Evolutionary conservation across 1,140 invertebrate species (phyloP), one percentile per base, ranked within the genome.

Genomic region (Atta colombica): DNA sequence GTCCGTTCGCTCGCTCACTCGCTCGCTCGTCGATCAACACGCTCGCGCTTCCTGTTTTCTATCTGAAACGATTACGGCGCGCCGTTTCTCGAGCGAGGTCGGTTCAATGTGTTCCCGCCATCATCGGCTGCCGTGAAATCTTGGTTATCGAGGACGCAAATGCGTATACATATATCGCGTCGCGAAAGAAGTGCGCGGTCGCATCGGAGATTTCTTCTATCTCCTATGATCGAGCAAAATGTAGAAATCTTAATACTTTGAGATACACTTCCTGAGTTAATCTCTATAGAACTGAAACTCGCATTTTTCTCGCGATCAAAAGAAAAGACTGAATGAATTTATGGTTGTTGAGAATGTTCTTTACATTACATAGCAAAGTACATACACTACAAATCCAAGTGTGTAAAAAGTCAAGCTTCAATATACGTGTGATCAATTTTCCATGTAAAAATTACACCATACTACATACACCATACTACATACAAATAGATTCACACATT

Each of bases 31-130:
- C 85, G 85, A 84, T 84, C 80, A 84, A 84, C 55, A 35, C 80
- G 69, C 58, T 63, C 80, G 77, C 55, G 77, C 55, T 72, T 72
- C 55, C 85, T 72, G 77, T 87, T 86, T 81, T 81, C 77, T 61
- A 84, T 82, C 39, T 82, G 68, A 74, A 82, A 82, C 69, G 80
- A 84, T 84, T 84, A 84, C 55, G 25, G 55, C 55, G 74, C 72
- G 72, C 61, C 74, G 82, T 85, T 85, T 78, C 82, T 85, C 74
- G 74, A 77, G 82, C 71, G 82, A 85, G 80, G 80, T 84, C 80
- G 69, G 80, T 84, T 84, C 80, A 84, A 84, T 75, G 80, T 74
- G 80, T 75, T 84, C 80, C 55, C 80, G 80, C 68, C 80, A 49
- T 82, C 80, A 82, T 61, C 68, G 80, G 80, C 80, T 55, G 55